Evolutionary conservation across 2,113 vertebrate species (phyloP).

Genomic region (Elephantulus edwardii): DNA sequence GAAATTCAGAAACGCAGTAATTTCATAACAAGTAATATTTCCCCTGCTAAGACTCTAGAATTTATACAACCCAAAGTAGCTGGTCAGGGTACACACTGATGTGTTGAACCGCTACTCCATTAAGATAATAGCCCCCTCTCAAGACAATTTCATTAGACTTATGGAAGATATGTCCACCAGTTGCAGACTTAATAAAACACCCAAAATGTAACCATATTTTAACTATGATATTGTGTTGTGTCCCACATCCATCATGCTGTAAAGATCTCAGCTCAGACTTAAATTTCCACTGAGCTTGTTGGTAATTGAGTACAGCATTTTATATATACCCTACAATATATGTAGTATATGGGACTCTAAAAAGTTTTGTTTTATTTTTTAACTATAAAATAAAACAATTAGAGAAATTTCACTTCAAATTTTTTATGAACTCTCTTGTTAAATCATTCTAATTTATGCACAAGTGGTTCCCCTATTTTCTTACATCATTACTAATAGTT

Average conservation of each 20-base stretch:
- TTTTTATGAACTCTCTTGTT: slow-evolving; percentile 20
- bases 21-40: slow-evolving; percentile 81
- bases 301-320: background rate
- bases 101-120: slow-evolving; percentile 45
- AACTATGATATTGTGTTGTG: background rate
- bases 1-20: slow-evolving; percentile 81
- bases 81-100: slow-evolving; percentile 62
- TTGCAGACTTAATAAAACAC: slow-evolving; percentile 43
- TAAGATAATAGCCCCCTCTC: slow-evolving; percentile 50
- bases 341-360: background rate
- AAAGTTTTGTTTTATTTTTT: background rate
- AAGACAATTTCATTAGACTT: slow-evolving; percentile 64
- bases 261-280: background rate
- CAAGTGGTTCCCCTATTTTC: background rate
- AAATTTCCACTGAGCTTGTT: background rate
- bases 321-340: background rate
- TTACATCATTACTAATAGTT: background rate
- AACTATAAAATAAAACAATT: background rate
- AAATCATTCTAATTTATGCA: background rate
- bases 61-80: slow-evolving; percentile 74
- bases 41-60: slow-evolving; percentile 76
- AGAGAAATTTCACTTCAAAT: background rate
- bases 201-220: slow-evolving; percentile 13
- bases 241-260: background rate
- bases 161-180: slow-evolving; percentile 54